Conservation (phyloP, 2,797 vertebrate species). For the Avahi laniger region DNA sequence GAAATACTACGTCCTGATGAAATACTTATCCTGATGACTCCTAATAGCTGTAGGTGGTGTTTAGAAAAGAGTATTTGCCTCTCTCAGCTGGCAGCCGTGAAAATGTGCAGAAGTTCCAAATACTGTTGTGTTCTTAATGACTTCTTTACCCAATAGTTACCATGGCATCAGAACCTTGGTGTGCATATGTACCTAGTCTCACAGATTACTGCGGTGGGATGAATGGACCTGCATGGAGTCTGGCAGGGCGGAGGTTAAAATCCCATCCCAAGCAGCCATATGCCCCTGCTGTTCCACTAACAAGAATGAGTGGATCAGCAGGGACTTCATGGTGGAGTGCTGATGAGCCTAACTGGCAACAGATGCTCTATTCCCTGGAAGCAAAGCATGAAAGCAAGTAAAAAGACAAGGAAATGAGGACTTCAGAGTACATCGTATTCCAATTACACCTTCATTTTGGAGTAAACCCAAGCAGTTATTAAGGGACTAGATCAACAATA, state of each 20-base stretch:
- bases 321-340: background rate
- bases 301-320: background rate
- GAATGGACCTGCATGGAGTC: background rate
- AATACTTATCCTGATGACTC: background rate
- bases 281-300: constrained; percentile 36
- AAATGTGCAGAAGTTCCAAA: constrained; percentile 47
- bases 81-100: constrained; percentile 41
- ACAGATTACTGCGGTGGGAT: background rate
- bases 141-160: constrained; percentile 30
- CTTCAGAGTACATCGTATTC: background rate
- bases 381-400: background rate
- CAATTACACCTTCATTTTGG: background rate
- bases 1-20: background rate
- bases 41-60: constrained; percentile 15
- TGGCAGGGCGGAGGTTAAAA: constrained; percentile 62
- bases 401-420: constrained; percentile 31
- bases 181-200: background rate
- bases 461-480: background rate
- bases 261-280: background rate
- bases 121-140: constrained; percentile 34
- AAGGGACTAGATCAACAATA: background rate
- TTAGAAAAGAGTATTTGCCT: constrained; percentile 59
- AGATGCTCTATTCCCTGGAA: constrained; percentile 45
- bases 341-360: constrained; percentile 58
- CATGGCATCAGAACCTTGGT: constrained; percentile 47